Evolutionary conservation across 2,888 invertebrate genomes (phyloP).

Genomic region (Stenodema calcarata): DNA sequence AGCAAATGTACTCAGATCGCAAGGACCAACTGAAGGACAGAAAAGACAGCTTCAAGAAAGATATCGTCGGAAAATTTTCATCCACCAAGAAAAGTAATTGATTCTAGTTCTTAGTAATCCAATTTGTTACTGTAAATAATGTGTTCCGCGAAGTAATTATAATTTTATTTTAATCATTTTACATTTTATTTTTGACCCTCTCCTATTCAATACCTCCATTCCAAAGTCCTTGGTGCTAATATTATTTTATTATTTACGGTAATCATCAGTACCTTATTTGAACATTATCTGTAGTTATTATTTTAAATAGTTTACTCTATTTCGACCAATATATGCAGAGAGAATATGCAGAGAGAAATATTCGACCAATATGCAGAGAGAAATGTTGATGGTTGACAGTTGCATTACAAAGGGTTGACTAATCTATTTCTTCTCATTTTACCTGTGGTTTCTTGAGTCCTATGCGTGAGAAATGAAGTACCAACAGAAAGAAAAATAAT

Average conservation of each 20-base stretch:
- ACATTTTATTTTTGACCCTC: neutral
- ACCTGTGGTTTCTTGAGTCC: too few relatives aligned
- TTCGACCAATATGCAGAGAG: too few relatives aligned
- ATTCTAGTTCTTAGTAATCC: neutral
- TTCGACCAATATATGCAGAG: too few relatives aligned
- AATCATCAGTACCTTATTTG: neutral
- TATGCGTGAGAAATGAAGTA: too few relatives aligned
- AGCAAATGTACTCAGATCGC: slow-evolving; percentile 69
- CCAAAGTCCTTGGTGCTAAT: neutral
- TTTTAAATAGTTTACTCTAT: too few relatives aligned
- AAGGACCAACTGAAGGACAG: slow-evolving; percentile 65
- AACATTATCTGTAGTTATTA: too few relatives aligned
- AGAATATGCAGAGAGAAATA: too few relatives aligned
- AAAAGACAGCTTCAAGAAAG: slow-evolving; percentile 61
- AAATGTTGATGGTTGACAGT: too few relatives aligned
- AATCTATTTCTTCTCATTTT: too few relatives aligned
- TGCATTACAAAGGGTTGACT: too few relatives aligned
- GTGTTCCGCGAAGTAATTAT: neutral
- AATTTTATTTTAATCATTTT: neutral
- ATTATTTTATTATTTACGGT: neutral
- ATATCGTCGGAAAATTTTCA: slow-evolving; percentile 13
- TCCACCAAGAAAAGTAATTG: slow-evolving; percentile 31
- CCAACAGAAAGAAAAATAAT: too few relatives aligned
- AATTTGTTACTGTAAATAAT: neutral
- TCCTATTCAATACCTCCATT: neutral